A percentile compares a stretch with the other conserved stretches of the same genome.
These are phyloP conservation scores for Ceratosolen fusciceps DNA, from an alignment of 1,140 invertebrate genomes.

Conservation along the genomic window DNA sequence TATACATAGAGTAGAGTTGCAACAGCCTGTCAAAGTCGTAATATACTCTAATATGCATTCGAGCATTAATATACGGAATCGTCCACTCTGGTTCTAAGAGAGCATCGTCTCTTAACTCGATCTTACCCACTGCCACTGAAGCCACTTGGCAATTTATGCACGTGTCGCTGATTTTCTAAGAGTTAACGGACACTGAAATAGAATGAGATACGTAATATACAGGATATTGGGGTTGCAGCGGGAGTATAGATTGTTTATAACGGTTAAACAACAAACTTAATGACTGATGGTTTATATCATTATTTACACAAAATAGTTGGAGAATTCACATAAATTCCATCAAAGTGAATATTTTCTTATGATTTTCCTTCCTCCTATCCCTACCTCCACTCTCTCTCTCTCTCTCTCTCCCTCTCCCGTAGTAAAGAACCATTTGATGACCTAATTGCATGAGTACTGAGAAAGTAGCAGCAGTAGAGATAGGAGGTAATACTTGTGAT, in stretches of 20 bases:
- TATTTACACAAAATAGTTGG: background rate
- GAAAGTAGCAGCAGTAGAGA: background rate
- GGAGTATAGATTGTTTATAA: background rate
- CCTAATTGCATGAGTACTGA: constrained; percentile 29
- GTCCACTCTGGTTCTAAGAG: constrained; percentile 24
- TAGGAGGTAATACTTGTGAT: constrained; percentile 13
- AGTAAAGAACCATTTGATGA: constrained; percentile 2
- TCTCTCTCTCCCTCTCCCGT: background rate
- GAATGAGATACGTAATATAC: background rate
- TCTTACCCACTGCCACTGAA: constrained; percentile 48
- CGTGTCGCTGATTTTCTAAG: background rate
- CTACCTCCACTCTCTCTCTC: background rate
- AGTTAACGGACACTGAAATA: background rate
- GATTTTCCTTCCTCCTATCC: background rate
- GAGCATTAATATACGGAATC: constrained; percentile 52
- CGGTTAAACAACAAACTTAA: background rate
- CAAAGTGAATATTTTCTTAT: background rate
- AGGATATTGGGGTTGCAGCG: constrained; percentile 6
- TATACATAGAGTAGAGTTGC: constrained; percentile 42
- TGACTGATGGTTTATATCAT: background rate
- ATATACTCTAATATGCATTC: constrained; percentile 54
- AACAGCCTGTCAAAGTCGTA: constrained; percentile 50
- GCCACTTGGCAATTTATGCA: constrained; percentile 23
- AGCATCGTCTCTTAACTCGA: constrained; percentile 34
- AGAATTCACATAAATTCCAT: background rate